Evolutionary conservation across 2,888 invertebrate genomes (phyloP).

Genomic region (Listrodromus nycthemerus): DNA sequence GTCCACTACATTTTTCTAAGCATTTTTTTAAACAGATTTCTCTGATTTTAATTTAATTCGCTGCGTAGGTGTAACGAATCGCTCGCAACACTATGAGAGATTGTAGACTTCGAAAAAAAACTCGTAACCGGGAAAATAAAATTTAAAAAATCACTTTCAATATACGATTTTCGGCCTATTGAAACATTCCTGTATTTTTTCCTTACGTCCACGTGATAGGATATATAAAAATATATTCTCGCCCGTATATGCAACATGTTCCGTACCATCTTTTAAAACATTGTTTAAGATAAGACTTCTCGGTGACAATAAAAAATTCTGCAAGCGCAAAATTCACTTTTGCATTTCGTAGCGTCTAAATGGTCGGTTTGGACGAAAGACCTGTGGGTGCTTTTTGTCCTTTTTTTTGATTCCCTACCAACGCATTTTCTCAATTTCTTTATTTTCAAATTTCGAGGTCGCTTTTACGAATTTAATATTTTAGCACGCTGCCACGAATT

Average conservation of each 20-base stretch:
- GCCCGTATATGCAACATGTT: conserved; percentile 50
- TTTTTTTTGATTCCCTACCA: too few relatives aligned
- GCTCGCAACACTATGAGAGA: neutral
- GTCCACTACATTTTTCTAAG: conserved; percentile 6
- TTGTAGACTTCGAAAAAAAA: neutral
- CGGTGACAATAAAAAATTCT: too few relatives aligned
- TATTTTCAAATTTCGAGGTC: too few relatives aligned
- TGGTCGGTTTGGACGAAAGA: too few relatives aligned
- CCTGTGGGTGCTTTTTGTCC: too few relatives aligned
- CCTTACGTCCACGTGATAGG: neutral
- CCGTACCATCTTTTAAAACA: neutral
- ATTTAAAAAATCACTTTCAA: conserved; percentile 33
- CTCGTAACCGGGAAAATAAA: conserved; percentile 40
- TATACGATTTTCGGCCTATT: neutral
- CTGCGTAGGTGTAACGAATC: neutral
- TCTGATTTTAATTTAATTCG: neutral
- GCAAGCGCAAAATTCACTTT: too few relatives aligned
- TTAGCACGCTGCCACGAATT: too few relatives aligned
- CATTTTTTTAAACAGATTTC: neutral
- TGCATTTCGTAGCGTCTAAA: too few relatives aligned
- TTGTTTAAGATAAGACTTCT: too few relatives aligned
- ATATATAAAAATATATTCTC: neutral
- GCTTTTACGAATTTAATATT: too few relatives aligned
- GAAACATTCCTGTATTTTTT: neutral
- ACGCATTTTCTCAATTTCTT: too few relatives aligned